Conservation (phyloP, 2,888 invertebrate genomes). For the Drosophila affinis region DNA sequence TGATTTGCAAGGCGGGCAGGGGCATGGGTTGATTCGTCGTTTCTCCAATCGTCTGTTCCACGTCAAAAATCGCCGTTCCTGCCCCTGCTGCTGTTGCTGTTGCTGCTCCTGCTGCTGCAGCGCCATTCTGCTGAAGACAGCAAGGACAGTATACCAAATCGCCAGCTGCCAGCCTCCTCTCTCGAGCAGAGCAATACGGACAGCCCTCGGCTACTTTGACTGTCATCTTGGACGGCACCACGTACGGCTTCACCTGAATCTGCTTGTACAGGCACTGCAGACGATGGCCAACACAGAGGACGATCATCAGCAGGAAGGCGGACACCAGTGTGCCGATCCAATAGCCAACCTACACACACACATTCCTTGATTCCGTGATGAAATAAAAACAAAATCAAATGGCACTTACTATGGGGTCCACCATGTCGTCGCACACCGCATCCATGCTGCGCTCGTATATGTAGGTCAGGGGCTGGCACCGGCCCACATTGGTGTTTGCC, state of each 20-base stretch:
- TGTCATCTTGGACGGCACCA: constrained; percentile 1
- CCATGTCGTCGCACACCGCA: constrained; percentile 34
- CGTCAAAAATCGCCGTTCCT: background rate
- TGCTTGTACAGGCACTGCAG: constrained; percentile 92
- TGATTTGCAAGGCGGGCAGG: background rate
- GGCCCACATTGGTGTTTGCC: constrained; percentile 29
- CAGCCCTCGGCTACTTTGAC: background rate
- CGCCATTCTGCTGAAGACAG: background rate
- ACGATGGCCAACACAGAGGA: constrained; percentile 90
- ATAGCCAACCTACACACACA: constrained; percentile 91
- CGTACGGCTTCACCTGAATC: background rate
- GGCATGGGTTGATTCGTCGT: background rate
- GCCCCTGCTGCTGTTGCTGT: no score
- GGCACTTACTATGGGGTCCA: constrained; percentile 53
- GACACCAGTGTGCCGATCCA: constrained; percentile 95
- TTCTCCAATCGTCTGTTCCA: background rate
- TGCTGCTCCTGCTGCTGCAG: no score
- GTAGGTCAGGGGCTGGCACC: constrained; percentile 40
- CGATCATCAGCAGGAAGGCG: constrained; percentile 91
- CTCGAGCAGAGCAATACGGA: background rate
- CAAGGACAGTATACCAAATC: background rate
- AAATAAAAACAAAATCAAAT: no score
- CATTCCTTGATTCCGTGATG: no score
- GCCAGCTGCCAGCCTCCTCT: background rate
- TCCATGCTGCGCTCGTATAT: constrained; percentile 37